Percentiles rank a stretch among this genome's conserved stretches.
Conservation (phyloP, 2,797 vertebrate species). For the Nyctalus aviator region DNA sequence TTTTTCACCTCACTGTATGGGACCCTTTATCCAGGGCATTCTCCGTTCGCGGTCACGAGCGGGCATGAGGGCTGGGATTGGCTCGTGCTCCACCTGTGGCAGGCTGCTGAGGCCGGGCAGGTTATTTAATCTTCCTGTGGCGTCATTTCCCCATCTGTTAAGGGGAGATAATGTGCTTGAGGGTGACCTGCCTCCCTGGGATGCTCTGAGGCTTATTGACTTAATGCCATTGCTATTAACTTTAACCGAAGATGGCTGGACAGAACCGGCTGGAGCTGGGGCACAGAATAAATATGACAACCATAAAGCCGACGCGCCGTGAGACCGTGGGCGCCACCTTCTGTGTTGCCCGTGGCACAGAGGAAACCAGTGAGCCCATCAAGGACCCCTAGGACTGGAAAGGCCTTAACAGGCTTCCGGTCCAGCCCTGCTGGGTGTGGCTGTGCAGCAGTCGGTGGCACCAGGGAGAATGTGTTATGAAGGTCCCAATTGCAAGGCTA, state of each 20-base stretch:
- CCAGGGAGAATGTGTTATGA: not conserved
- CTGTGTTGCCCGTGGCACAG: not conserved
- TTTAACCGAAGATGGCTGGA: constrained; percentile 23
- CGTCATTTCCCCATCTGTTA: constrained; percentile 81
- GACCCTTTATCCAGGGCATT: not conserved
- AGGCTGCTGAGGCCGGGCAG: constrained; percentile 54
- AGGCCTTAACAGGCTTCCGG: not conserved
- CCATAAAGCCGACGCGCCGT: not conserved
- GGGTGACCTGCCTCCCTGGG: constrained; percentile 67
- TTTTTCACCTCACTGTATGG: not conserved
- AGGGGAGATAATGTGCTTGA: constrained; percentile 73
- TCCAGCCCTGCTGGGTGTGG: not conserved
- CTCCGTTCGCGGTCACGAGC: not conserved
- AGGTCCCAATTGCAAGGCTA: not conserved
- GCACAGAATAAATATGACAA: not conserved
- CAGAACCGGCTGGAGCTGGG: not conserved
- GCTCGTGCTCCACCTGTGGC: constrained; percentile 30
- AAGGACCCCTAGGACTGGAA: not conserved
- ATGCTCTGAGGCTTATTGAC: constrained; percentile 64
- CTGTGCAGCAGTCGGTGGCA: not conserved
- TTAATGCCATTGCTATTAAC: constrained; percentile 62
- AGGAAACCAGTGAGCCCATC: constrained; percentile 19
- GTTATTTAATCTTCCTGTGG: constrained; percentile 78
- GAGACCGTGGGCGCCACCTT: not conserved
- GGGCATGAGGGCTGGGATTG: not conserved